phyloP scores from a whole-genome alignment of 2,888 invertebrate species.

The Acleris emargana region DNA sequence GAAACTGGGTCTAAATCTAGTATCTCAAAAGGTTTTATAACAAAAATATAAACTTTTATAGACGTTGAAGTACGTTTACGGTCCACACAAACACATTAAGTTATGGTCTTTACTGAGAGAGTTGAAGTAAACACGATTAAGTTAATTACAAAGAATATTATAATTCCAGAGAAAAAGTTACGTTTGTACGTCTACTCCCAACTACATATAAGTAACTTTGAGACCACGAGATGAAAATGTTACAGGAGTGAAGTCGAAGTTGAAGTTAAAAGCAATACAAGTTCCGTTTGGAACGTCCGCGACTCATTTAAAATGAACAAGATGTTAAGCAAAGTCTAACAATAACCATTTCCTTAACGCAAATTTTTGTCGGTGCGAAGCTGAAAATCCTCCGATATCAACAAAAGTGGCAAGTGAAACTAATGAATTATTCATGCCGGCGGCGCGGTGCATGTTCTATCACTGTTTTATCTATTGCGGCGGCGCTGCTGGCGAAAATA shows the following conservation, averaged over 20 bases:
- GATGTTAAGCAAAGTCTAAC: constrained; percentile 61
- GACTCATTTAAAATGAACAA: constrained; percentile 61
- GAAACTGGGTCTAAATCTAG: too few species aligned
- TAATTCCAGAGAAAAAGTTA: too few species aligned
- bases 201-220: too few species aligned
- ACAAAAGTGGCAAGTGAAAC: constrained; percentile 84
- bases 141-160: too few species aligned
- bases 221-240: neutral
- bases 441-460: constrained; percentile 84
- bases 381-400: constrained; percentile 83
- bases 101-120: too few species aligned
- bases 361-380: constrained; percentile 80
- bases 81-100: too few species aligned
- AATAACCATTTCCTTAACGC: constrained; percentile 77
- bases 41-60: too few species aligned
- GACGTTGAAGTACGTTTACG: too few species aligned
- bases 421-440: constrained; percentile 83
- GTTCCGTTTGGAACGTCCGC: constrained; percentile 37
- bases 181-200: too few species aligned
- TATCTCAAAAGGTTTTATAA: too few species aligned
- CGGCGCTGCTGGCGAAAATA: constrained; percentile 16
- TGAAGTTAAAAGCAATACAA: constrained; percentile 9
- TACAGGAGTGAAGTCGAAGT: neutral
- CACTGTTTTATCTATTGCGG: constrained; percentile 85
- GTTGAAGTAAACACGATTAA: too few species aligned